Percentiles rank a stretch among this genome's conserved stretches.
phyloP scores from a whole-genome alignment of 2,888 invertebrate genomes.

The Caradrina kadenii region DNA sequence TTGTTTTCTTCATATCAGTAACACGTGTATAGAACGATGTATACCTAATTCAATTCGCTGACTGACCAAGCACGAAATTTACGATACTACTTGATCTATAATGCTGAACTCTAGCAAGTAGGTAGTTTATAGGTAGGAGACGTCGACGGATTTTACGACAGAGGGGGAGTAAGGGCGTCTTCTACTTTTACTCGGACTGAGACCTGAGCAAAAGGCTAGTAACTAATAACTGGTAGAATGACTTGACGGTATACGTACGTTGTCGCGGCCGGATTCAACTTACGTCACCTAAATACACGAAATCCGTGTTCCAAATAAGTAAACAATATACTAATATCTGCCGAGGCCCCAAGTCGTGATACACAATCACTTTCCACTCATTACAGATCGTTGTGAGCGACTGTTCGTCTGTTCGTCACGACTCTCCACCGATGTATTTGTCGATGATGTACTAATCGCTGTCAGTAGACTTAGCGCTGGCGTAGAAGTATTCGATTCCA shows the following conservation, averaged over 20 bases:
- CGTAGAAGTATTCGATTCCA: no score
- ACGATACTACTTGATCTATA: no score
- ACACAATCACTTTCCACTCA: slow-evolving; percentile 65
- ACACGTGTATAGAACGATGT: no score
- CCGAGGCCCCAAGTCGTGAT: slow-evolving; percentile 47
- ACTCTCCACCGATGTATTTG: slow-evolving; percentile 16
- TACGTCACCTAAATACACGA: slow-evolving; percentile 14
- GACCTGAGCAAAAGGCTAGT: no score
- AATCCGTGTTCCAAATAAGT: slow-evolving; percentile 24
- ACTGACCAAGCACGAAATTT: no score
- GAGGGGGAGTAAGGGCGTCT: no score
- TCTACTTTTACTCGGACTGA: no score
- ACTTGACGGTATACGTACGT: neutral
- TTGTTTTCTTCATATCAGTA: no score
- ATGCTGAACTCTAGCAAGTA: no score
- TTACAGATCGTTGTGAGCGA: slow-evolving; percentile 48
- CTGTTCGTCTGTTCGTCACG: slow-evolving; percentile 54
- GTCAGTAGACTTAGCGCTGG: neutral
- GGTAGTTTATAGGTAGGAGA: no score
- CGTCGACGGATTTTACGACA: no score
- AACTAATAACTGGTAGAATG: neutral
- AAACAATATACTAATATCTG: slow-evolving; percentile 17
- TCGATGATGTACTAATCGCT: slow-evolving; percentile 28
- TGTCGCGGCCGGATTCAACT: neutral
- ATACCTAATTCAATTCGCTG: no score